Conservation (phyloP, 2,797 vertebrate species). For the Pangasius larnaudii region DNA sequence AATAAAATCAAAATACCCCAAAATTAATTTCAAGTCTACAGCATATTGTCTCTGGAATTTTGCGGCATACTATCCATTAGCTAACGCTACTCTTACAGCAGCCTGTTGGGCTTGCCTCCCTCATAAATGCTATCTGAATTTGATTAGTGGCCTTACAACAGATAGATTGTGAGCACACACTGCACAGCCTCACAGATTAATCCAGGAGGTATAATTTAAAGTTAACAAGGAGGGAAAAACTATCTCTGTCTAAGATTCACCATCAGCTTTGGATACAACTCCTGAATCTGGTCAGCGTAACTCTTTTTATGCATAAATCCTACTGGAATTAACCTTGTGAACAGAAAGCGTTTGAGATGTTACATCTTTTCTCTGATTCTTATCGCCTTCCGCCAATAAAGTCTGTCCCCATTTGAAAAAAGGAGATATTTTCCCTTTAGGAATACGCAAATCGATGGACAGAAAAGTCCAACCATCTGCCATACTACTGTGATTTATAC, state of each 20-base stretch:
- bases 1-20: background rate
- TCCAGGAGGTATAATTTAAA: constrained; percentile 53
- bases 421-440: constrained; percentile 1
- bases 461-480: constrained; percentile 27
- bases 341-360: background rate
- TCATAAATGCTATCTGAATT: constrained; percentile 56
- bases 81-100: constrained; percentile 54
- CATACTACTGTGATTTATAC: constrained; percentile 34
- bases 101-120: constrained; percentile 36
- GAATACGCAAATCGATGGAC: constrained; percentile 45
- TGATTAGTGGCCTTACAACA: constrained; percentile 56
- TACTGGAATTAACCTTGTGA: background rate
- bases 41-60: constrained; percentile 22
- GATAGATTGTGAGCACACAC: constrained; percentile 44
- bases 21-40: background rate
- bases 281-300: constrained; percentile 34
- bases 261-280: constrained; percentile 20
- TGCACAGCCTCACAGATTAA: constrained; percentile 53
- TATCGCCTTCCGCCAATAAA: background rate
- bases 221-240: constrained; percentile 43
- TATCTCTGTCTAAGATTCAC: constrained; percentile 34
- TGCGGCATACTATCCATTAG: constrained; percentile 43
- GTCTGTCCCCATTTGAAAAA: constrained; percentile 18
- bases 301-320: background rate
- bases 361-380: constrained; percentile 11